phyloP scores from a whole-genome alignment of 2,113 vertebrate species.

The Channa maculata region DNA sequence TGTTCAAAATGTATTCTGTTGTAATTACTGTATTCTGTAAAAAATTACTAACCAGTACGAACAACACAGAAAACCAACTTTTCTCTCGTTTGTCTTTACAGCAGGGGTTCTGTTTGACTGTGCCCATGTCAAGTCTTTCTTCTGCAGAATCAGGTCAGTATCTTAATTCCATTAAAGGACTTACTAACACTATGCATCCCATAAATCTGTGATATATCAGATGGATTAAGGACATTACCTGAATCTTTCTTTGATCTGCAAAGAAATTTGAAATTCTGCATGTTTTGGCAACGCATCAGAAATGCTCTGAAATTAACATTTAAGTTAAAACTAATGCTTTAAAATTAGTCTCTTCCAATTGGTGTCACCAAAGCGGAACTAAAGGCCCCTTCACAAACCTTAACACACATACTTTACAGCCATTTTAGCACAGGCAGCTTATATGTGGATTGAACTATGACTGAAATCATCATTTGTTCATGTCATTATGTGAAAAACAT shows the following conservation, averaged over 20 bases:
- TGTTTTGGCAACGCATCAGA: neutral
- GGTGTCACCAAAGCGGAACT: constrained; percentile 1
- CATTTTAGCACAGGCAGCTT: too few species aligned
- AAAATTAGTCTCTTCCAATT: neutral
- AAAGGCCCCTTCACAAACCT: neutral
- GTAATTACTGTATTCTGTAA: too few species aligned
- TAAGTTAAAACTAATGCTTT: too few species aligned
- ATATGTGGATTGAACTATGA: too few species aligned
- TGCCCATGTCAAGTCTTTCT: constrained; percentile 91
- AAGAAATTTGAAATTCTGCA: neutral
- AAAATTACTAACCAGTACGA: too few species aligned
- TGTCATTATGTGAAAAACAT: neutral
- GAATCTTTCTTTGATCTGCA: neutral
- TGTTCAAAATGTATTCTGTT: too few species aligned
- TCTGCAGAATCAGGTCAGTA: constrained; percentile 92
- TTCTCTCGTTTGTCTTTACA: constrained; percentile 54
- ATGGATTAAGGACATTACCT: too few species aligned
- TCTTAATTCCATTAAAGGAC: neutral
- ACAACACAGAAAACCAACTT: neutral
- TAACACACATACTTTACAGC: neutral
- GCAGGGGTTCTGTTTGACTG: constrained; percentile 82
- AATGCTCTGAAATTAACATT: neutral
- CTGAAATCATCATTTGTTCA: neutral
- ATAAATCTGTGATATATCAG: too few species aligned
- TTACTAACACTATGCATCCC: too few species aligned